phyloP scores from a whole-genome alignment of 2,888 invertebrate genomes.

The Noctua janthina region DNA sequence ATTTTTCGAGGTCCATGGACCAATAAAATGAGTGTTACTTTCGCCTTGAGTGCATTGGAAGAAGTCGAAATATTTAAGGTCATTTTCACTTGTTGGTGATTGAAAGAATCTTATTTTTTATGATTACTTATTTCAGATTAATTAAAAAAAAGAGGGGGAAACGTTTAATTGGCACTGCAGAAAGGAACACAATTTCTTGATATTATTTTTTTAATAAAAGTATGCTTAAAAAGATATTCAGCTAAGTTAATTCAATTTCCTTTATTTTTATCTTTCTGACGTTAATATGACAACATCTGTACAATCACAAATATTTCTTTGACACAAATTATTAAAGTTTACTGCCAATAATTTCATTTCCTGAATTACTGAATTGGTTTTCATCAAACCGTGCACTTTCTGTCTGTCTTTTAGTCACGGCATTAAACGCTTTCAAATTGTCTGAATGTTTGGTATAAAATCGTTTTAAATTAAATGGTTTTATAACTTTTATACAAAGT shows the following conservation, averaged over 20 bases:
- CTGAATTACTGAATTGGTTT: conserved; percentile 55
- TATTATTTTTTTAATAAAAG: background rate
- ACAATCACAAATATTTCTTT: conserved; percentile 19
- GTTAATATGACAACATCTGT: conserved; percentile 25
- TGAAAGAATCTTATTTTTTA: too few species aligned
- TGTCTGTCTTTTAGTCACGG: conserved; percentile 75
- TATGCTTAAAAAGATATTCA: background rate
- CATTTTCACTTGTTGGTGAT: background rate
- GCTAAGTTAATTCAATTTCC: background rate
- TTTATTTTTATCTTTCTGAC: background rate
- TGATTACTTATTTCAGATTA: background rate
- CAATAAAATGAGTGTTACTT: conserved; percentile 29
- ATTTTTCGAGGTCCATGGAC: conserved; percentile 16
- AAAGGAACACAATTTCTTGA: background rate
- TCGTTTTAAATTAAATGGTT: conserved; percentile 1
- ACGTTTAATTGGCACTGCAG: background rate
- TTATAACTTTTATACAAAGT: background rate
- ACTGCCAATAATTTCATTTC: conserved; percentile 48
- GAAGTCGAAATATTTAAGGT: background rate
- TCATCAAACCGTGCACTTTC: conserved; percentile 75
- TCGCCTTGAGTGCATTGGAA: conserved; percentile 12
- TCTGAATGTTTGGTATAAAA: conserved; percentile 25
- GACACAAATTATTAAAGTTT: conserved; percentile 17
- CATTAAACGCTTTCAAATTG: conserved; percentile 60
- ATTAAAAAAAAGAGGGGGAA: background rate